phyloP scores from a whole-genome alignment of 2,113 vertebrate species.

The Xenopus borealis region DNA sequence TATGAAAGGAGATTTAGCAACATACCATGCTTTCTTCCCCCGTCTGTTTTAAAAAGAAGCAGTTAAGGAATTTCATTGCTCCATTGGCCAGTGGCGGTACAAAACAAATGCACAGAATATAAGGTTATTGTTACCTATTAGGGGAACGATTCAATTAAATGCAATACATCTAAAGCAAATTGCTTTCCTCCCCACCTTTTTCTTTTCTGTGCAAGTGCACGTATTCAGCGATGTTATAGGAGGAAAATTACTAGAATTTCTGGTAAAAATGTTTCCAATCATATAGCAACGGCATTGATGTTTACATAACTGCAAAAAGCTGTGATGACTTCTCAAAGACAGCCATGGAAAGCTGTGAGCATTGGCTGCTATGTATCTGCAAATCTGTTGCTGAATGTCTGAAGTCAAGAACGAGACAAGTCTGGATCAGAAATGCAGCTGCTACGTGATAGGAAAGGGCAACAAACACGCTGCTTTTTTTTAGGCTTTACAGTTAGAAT shows the following conservation, averaged over 20 bases:
- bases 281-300: slow-evolving; percentile 22
- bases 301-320: slow-evolving; percentile 39
- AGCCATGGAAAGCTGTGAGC: slow-evolving; percentile 34
- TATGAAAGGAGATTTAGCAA: slow-evolving; percentile 79
- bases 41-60: slow-evolving; percentile 54
- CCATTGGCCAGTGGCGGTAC: slow-evolving; percentile 57
- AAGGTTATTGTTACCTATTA: slow-evolving; percentile 55
- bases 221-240: slow-evolving; percentile 10
- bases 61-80: slow-evolving; percentile 80
- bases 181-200: slow-evolving; percentile 46
- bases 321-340: slow-evolving; percentile 33
- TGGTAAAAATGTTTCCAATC: slow-evolving; percentile 2
- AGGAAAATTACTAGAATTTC: neutral
- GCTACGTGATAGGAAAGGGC: neutral
- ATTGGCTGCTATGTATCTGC: slow-evolving; percentile 29
- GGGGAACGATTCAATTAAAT: slow-evolving; percentile 60
- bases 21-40: slow-evolving; percentile 73
- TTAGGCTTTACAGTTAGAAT: too few species aligned
- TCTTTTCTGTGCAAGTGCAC: neutral
- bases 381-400: neutral
- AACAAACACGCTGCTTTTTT: too few species aligned
- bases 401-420: neutral
- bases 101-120: slow-evolving; percentile 77
- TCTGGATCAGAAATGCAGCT: neutral
- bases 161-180: slow-evolving; percentile 61